These are phyloP conservation scores for Sarcoramphus papa DNA, from an alignment of 2,797 vertebrate species.

Conservation along the genomic window DNA sequence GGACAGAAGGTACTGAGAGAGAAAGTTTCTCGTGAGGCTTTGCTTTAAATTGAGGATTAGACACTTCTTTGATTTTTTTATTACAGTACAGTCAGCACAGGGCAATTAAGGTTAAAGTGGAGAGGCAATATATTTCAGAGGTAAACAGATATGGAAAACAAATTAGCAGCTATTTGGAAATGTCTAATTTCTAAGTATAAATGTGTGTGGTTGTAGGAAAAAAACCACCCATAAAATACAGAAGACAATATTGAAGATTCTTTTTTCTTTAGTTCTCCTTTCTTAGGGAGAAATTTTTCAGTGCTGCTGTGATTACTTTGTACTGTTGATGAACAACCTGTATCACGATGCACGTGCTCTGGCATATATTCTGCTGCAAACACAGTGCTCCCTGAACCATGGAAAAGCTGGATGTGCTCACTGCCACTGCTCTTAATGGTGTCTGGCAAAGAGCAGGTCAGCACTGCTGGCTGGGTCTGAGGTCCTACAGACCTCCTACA, in stretches of 20 bases:
- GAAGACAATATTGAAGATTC: not conserved
- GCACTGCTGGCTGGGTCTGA: not conserved
- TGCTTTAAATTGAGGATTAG: not conserved
- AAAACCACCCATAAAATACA: not conserved
- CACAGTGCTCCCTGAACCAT: not conserved
- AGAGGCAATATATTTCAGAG: not conserved
- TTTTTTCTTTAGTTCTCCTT: not conserved
- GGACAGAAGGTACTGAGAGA: conserved; percentile 72
- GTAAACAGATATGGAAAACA: not conserved
- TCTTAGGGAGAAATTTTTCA: not conserved
- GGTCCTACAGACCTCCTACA: not conserved
- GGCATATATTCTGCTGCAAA: not conserved
- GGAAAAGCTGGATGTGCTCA: not conserved
- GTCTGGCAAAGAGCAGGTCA: not conserved
- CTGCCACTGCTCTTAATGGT: not conserved
- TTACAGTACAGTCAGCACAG: not conserved
- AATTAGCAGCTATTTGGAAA: not conserved
- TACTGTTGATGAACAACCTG: not conserved
- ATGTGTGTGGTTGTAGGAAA: not conserved
- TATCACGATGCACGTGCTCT: not conserved
- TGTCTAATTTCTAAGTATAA: not conserved
- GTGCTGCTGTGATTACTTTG: not conserved
- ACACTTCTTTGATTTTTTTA: not conserved
- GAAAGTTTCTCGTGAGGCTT: not conserved
- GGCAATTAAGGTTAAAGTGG: not conserved